Evolutionary conservation across 2,113 vertebrate species (phyloP), one percentile per base, ranked within the genome.

Genomic region (Rhizomys pruinosus): DNA sequence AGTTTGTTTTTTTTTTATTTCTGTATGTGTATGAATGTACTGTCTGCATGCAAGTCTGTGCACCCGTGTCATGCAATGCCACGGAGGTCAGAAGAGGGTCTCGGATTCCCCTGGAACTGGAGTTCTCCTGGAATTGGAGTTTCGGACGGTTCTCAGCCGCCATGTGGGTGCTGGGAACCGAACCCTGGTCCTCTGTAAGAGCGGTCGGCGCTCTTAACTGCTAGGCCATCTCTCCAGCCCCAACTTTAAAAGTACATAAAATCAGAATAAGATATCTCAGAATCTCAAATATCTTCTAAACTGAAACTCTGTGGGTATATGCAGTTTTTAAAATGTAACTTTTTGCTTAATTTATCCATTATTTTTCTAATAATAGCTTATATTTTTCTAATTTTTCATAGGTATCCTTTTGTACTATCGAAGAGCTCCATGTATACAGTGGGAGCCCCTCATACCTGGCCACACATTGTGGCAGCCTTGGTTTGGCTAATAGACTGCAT

Each of bases 381-480:
- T 87, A 63, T 84, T 61, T 92, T 94, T 92, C 32, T 63, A 0
- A 39, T 91, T 78, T 94, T 23, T 95, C 96, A 5, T 89, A 99
- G 99, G 96, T 99, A 99, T 96, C 99, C 99, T 15, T 99, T 99
- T 97, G 95, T 98, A 57, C 97, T 99, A 89, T 99, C 99, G 25
- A 99, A 99, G 98, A 99, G 98, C 89, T 99, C 99, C 59, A 99
- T 99, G 99, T 99, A 99, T 95, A 99, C 99, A 0, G 99, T 99
- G 34, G 99, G 99, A 79, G 99, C 99, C 47, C 99, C 99, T 34
- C 99, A 99, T 89, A 99, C 99, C 0, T 99, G 99, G 99, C 99
- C 99, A 92, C 99, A 99, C 98, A 99, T 99, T 15, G 98, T 99
- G 86, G 98, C 98, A 68, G 98, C 99, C 94, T 98, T 99, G 88